Base-by-base conservation (phyloP, 1,140 invertebrate genomes). In the Drosophila pseudoobscura region DNA sequence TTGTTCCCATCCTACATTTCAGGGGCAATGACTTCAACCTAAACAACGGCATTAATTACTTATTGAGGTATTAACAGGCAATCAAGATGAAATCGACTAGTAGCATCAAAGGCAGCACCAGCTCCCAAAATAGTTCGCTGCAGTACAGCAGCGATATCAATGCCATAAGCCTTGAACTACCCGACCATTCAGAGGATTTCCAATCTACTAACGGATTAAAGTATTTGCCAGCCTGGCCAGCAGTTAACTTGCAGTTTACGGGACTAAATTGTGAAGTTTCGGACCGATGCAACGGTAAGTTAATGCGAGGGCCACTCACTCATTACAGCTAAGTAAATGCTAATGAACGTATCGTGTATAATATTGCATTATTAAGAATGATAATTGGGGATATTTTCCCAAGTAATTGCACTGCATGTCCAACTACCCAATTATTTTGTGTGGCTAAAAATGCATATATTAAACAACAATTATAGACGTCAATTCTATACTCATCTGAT, bases 191-290 rank as follows among this genome's bases (percentile, higher is more conserved):
- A 6, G 79, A 85, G 35, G 75, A 88, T 47, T 58, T 62, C 50
- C 80, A 58, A 13, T 75, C 72, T 11, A 29, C 53, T 5, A 90
- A 49, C 56, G 90, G 92, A 22, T 70, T 94, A 8, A 94, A 94
- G 3, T 93, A 95, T 75, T 91, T 95, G 35, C 94, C 94, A 0
- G 92, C 93, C 70, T 91, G 94, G 82, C 93, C 94, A 4, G 93
- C 95, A 0, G 92, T 96, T 39, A 94, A 96, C 80, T 94, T 96
- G 22, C 94, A 95, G 79, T 96, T 96, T 87, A 93, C 94, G 57
- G 95, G 96, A 74, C 88, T 96, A 13, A 94, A 93, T 0, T 96
- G 94, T 74, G 93, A 94, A 1, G 94, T 96, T 1, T 93, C 93
- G 1, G 92, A 90, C 53, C 46, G 53, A 2, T 17, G 20, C 6